phyloP scores from a whole-genome alignment of 2,888 invertebrate genomes.

The Tachina grossa region DNA sequence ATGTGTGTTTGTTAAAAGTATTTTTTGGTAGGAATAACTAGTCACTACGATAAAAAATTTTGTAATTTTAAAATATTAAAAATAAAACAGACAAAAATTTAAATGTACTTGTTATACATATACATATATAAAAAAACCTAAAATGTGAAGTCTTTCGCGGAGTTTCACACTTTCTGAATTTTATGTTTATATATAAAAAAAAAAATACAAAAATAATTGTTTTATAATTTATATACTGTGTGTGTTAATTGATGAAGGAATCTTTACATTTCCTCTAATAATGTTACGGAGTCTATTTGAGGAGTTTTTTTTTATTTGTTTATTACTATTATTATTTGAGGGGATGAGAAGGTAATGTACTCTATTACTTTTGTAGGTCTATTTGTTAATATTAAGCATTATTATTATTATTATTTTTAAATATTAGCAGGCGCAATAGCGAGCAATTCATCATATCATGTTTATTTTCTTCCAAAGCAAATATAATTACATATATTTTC shows the following conservation, averaged over 20 bases:
- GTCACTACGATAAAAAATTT: constrained; percentile 44
- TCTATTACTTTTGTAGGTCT: constrained; percentile 52
- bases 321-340: constrained; percentile 8
- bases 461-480: constrained; percentile 44
- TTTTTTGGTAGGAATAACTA: constrained; percentile 51
- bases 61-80: constrained; percentile 21
- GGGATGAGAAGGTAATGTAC: constrained; percentile 29
- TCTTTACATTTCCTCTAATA: constrained; percentile 33
- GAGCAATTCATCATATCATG: constrained; percentile 50
- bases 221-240: constrained; percentile 42
- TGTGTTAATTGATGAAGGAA: constrained; percentile 38
- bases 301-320: constrained; percentile 31
- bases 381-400: constrained; percentile 64
- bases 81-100: constrained; percentile 21
- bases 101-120: constrained; percentile 28
- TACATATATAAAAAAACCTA: no score
- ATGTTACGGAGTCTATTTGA: constrained; percentile 53
- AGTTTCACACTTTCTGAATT: constrained; percentile 24
- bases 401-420: constrained; percentile 54
- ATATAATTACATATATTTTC: constrained; percentile 12
- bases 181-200: constrained; percentile 29
- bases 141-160: constrained; percentile 12
- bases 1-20: constrained; percentile 2
- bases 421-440: constrained; percentile 55
- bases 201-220: constrained; percentile 35